phyloP scores from a whole-genome alignment of 2,797 vertebrate species.

The Bryconaethiops microstoma region DNA sequence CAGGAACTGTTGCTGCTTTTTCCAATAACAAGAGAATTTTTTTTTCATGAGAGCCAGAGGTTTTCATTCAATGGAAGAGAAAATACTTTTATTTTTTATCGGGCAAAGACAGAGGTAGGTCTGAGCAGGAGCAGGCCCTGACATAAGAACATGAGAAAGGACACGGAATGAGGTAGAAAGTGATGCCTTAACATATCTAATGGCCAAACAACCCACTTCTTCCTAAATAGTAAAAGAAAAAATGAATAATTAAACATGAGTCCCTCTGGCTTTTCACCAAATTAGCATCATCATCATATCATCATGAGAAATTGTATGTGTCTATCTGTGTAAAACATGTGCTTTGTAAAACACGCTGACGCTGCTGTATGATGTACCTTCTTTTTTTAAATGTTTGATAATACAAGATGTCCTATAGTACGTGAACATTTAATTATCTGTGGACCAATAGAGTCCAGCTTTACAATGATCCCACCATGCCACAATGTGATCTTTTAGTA shows the following conservation, averaged over 20 bases:
- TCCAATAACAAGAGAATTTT: background rate
- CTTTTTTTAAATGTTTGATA: background rate
- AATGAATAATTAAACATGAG: constrained; percentile 46
- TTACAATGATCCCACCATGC: no score
- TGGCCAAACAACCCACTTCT: background rate
- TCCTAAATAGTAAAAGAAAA: constrained; percentile 35
- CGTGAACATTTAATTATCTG: background rate
- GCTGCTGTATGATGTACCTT: background rate
- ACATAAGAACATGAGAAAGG: constrained; percentile 5
- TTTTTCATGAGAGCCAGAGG: background rate
- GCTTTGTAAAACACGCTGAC: background rate
- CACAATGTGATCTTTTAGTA: no score
- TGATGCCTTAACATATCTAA: background rate
- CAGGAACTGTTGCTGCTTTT: constrained; percentile 13
- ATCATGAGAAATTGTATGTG: background rate
- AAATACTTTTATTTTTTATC: constrained; percentile 5
- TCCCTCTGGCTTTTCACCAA: constrained; percentile 31
- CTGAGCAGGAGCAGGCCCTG: background rate
- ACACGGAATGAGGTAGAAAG: background rate
- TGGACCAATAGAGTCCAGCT: background rate
- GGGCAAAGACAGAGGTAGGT: background rate
- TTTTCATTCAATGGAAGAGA: background rate
- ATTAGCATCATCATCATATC: constrained; percentile 30
- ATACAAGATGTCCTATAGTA: background rate
- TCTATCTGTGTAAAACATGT: background rate